A percentile compares a stretch with the other conserved stretches of the same genome.
These are phyloP conservation scores for Acleris sparsana DNA, from an alignment of 2,888 invertebrate species.

Conservation along the genomic window DNA sequence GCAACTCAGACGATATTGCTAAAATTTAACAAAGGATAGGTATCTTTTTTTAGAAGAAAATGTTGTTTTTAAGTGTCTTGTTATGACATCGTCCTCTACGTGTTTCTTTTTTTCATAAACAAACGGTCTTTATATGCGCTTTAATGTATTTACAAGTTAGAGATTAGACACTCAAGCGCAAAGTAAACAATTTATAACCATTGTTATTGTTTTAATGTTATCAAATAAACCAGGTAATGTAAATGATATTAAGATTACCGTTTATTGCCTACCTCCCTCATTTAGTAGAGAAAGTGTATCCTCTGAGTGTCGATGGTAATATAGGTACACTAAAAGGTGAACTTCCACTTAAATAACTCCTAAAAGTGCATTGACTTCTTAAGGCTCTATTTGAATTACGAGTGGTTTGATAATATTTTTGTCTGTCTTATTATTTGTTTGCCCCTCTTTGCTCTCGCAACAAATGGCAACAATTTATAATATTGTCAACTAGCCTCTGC, in stretches of 20 bases:
- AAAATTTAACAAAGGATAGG: too few species aligned
- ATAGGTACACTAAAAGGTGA: background rate
- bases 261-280: background rate
- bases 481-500: too few species aligned
- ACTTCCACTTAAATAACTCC: background rate
- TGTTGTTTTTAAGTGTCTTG: too few species aligned
- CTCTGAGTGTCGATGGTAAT: background rate
- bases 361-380: background rate
- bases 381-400: background rate
- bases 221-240: constrained; percentile 13
- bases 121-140: background rate
- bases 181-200: constrained; percentile 13
- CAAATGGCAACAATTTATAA: too few species aligned
- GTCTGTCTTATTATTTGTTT: too few species aligned
- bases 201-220: constrained; percentile 25
- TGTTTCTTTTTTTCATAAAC: too few species aligned
- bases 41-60: too few species aligned
- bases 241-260: background rate
- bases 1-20: too few species aligned
- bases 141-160: constrained; percentile 14
- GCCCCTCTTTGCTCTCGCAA: too few species aligned
- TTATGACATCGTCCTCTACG: too few species aligned
- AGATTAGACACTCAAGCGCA: constrained; percentile 23
- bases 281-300: background rate
- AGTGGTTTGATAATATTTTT: too few species aligned